Percentiles rank a stretch among this genome's conserved stretches.
Conservation (phyloP, 2,888 invertebrate species). For the Dromius quadrimaculatus region DNA sequence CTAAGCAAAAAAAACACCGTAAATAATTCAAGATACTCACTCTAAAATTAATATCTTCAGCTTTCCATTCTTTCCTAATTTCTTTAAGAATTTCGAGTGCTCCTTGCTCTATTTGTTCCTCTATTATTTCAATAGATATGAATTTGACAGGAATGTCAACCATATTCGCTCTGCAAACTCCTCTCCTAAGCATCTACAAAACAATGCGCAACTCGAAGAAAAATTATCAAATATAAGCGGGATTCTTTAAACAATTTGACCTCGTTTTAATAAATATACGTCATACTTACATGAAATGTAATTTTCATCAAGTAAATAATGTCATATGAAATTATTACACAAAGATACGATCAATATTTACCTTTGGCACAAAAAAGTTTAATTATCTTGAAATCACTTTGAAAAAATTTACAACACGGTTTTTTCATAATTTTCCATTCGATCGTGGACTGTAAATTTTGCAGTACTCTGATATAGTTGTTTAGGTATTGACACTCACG, state of each 20-base stretch:
- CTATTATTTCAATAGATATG: constrained; percentile 64
- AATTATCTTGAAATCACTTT: neutral
- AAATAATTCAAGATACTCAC: constrained; percentile 66
- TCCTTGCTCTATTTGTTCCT: constrained; percentile 76
- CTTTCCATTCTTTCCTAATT: constrained; percentile 79
- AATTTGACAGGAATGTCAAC: constrained; percentile 35
- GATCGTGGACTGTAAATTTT: too few species aligned
- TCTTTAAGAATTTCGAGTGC: constrained; percentile 75
- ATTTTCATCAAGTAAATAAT: constrained; percentile 6
- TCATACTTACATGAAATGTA: constrained; percentile 7
- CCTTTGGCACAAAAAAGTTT: neutral
- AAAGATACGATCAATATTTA: constrained; percentile 6
- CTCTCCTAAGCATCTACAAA: neutral
- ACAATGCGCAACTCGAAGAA: constrained; percentile 18
- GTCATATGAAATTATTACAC: constrained; percentile 1
- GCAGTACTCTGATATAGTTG: too few species aligned
- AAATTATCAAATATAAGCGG: constrained; percentile 20
- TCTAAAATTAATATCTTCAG: constrained; percentile 77
- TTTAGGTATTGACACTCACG: too few species aligned
- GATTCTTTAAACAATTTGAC: constrained; percentile 9
- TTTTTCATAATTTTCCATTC: too few species aligned
- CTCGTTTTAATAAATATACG: constrained; percentile 25
- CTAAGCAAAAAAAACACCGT: neutral
- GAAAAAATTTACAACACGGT: constrained; percentile 11
- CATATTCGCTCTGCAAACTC: constrained; percentile 1